Evolutionary conservation across 2,888 invertebrate genomes (phyloP), one percentile per base, ranked within the genome.

Genomic region (Digitonthophagus gazella): DNA sequence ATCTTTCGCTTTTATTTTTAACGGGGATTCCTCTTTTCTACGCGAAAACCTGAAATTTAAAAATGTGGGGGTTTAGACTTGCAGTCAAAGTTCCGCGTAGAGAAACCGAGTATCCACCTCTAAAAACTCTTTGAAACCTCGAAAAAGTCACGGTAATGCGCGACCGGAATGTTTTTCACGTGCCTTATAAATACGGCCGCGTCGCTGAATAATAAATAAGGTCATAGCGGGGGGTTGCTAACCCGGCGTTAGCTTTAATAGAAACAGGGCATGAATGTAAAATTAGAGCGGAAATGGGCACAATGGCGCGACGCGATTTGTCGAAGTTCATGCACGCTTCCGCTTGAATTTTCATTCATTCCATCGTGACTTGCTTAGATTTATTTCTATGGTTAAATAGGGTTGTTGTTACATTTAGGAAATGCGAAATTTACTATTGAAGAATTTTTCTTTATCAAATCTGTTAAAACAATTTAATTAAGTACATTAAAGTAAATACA

Each of bases 1-100:
- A 70, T 58, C 68, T 66, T 15, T 16, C 11, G n/a, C 11, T 44
- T 61, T n/a, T 65, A 18, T 44, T 2, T 44, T 2, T 11, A 44
- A 44, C n/a, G n/a, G n/a, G n/a, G 28, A 44, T 3, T 44, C 28
- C 11, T 44, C 28, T 2, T 44, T 11, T n/a, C n/a, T n/a, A n/a
- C n/a, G n/a, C n/a, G n/a, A 5, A 44, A 44, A 58, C 15, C 58
- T 58, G 58, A 8, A 58, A 58, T 16, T 15, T 5, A 20, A 58
- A 58, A 58, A n/a, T n/a, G n/a, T n/a, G n/a, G n/a, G n/a, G n/a
- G n/a, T n/a, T n/a, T n/a, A n/a, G n/a, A n/a, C n/a, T n/a, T n/a
- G n/a, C n/a, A 58, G 15, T 2, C 11, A 58, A 58, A 20, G n/a
- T 58, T 18, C n/a, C 58, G 1, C 18, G 3, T 15, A 20, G 20